phyloP scores from a whole-genome alignment of 2,113 vertebrate species.

The Cyanoderma ruficeps region DNA sequence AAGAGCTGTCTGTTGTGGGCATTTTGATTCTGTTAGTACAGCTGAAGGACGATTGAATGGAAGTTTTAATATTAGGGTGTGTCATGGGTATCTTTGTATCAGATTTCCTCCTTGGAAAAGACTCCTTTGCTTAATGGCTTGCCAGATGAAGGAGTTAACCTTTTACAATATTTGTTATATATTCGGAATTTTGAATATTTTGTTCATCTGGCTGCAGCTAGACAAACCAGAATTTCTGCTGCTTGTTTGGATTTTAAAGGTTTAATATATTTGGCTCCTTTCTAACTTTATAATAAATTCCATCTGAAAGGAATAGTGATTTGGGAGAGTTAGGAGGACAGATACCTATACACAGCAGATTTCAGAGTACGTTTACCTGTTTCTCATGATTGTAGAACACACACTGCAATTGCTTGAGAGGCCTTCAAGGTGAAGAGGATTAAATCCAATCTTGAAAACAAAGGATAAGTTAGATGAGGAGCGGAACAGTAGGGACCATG shows the following conservation, averaged over 20 bases:
- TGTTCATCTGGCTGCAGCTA: neutral
- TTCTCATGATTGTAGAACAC: neutral
- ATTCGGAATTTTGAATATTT: neutral
- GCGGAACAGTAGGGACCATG: neutral
- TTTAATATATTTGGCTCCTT: neutral
- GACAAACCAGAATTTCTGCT: neutral
- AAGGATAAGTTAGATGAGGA: neutral
- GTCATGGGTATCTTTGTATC: neutral
- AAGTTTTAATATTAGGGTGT: neutral
- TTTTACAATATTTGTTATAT: neutral
- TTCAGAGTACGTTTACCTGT: neutral
- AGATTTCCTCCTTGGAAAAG: neutral
- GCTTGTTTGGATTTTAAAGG: neutral
- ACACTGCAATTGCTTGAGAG: neutral
- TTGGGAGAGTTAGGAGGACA: neutral
- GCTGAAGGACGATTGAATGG: neutral
- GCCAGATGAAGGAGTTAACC: neutral
- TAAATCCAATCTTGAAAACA: neutral
- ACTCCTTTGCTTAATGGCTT: neutral
- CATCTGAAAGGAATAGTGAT: neutral
- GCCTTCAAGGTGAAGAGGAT: neutral
- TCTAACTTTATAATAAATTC: neutral
- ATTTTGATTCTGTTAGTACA: neutral
- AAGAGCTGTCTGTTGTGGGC: neutral
- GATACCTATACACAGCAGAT: neutral